Percentiles rank a stretch among this genome's conserved stretches.
Conservation (phyloP, 2,797 vertebrate species). For the Arrhamphus sclerolepis region DNA sequence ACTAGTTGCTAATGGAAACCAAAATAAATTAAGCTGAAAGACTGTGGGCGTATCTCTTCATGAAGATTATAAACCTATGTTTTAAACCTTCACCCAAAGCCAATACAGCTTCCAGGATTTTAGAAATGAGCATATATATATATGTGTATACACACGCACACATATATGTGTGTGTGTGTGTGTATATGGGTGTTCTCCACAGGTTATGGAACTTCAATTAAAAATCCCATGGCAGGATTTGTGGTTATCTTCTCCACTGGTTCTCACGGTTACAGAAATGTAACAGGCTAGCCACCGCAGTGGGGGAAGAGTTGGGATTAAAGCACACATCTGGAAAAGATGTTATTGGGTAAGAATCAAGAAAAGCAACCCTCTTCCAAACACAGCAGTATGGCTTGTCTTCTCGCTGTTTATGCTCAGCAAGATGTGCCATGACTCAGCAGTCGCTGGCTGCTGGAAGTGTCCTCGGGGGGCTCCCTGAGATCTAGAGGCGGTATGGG, state of each 20-base stretch:
- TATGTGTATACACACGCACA: too few relatives aligned
- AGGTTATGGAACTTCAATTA: conserved; percentile 58
- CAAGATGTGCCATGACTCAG: conserved; percentile 69
- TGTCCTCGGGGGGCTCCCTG: conserved; percentile 59
- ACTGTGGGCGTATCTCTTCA: conserved; percentile 17
- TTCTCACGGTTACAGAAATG: conserved; percentile 61
- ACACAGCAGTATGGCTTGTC: conserved; percentile 43
- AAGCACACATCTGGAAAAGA: conserved; percentile 66
- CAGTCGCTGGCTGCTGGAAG: conserved; percentile 53
- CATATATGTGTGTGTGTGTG: background rate
- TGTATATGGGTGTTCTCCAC: conserved; percentile 44
- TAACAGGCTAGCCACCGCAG: conserved; percentile 41
- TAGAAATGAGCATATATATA: conserved; percentile 37
- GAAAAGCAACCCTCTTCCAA: conserved; percentile 50
- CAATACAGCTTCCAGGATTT: conserved; percentile 21
- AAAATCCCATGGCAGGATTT: conserved; percentile 40
- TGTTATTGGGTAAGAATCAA: conserved; percentile 46
- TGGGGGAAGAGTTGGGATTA: conserved; percentile 47
- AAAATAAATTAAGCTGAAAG: conserved; percentile 6
- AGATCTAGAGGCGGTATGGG: conserved; percentile 46
- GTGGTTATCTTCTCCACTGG: conserved; percentile 38
- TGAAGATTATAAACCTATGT: conserved; percentile 15
- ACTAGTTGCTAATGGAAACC: conserved; percentile 7
- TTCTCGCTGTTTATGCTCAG: conserved; percentile 53
- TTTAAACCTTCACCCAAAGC: conserved; percentile 35